A percentile compares a stretch with the other conserved stretches of the same genome.
phyloP scores from a whole-genome alignment of 2,888 invertebrate species.

The Thelaira solivaga region DNA sequence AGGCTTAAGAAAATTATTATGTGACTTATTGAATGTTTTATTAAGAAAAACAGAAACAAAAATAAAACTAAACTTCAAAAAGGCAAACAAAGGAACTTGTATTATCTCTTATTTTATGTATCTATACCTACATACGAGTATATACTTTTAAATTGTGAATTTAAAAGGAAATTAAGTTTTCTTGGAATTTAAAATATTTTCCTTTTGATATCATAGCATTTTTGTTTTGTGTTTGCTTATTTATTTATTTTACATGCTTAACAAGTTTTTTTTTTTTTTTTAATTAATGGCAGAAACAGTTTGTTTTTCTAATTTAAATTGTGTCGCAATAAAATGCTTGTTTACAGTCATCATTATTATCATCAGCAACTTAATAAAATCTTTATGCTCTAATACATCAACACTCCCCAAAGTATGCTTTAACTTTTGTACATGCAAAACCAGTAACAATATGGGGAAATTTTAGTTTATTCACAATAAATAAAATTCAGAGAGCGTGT shows the following conservation, averaged over 20 bases:
- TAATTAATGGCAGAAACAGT: constrained; percentile 9
- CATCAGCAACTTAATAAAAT: background rate
- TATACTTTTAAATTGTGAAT: too few relatives aligned
- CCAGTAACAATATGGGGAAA: background rate
- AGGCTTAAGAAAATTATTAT: constrained; percentile 21
- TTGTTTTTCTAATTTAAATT: constrained; percentile 21
- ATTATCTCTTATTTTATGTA: background rate
- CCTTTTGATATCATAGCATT: background rate
- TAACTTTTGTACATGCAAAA: background rate
- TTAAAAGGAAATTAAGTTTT: too few relatives aligned
- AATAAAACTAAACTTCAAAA: background rate
- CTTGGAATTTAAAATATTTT: too few relatives aligned
- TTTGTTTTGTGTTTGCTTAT: background rate
- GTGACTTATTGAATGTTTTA: constrained; percentile 8
- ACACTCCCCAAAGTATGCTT: constrained; percentile 32
- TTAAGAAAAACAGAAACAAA: background rate
- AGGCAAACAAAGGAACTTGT: background rate
- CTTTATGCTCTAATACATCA: background rate
- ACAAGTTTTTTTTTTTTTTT: constrained; percentile 21
- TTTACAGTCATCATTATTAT: background rate
- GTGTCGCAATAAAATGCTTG: constrained; percentile 3
- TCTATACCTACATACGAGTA: too few relatives aligned
- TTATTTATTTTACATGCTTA: background rate
- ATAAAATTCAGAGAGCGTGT: too few relatives aligned
- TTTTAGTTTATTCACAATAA: background rate